Evolutionary conservation across 2,797 vertebrate genomes (phyloP), one percentile per base, ranked within the genome.

Genomic region (Calcarius lapponicus): DNA sequence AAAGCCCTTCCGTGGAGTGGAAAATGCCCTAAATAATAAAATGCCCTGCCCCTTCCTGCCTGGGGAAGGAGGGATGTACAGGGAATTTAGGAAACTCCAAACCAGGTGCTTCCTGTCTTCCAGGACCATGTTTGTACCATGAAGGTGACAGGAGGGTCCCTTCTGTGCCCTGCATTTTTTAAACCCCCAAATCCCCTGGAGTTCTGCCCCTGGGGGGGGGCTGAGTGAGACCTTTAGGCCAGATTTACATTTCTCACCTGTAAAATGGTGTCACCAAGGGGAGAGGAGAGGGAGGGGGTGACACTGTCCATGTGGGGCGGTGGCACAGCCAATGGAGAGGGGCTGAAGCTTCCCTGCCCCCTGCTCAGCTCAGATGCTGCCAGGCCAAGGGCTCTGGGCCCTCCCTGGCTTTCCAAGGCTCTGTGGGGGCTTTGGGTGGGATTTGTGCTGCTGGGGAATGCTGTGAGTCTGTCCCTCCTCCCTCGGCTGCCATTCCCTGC

Each of bases 231-330:
- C 28, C 12, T 78, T 17, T 10, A 6, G 6, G 17, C 0, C 2
- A 40, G 3, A 12, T 56, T 67, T 15, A 11, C 2, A 1, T 54
- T 58, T 80, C 66, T 17, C 32, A 21, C 20, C 19, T 50, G 18
- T 53, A 42, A 50, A 75, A 32, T 3, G 42, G 8, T 38, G 58
- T 34, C 71, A 17, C 34, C 22, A n/a, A 48, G 38, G 38, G 62
- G 25, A 40, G 20, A 45, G 29, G 8, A 58, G n/a, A 42, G 31
- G 19, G 43, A 64, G 9, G 18, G 24, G 3, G 48, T 32, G 61
- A 3, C 13, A 1, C 29, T 16, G 1, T 0, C 57, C 10, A 2
- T 58, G 36, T 17, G 29, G 38, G 7, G 10, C 1, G 12, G 21
- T 79, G 34, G 11, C 43, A 15, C 34, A 3, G 47, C 20, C 0